phyloP scores from a whole-genome alignment of 2,888 invertebrate species.

The Kryphioiulus occultus region DNA sequence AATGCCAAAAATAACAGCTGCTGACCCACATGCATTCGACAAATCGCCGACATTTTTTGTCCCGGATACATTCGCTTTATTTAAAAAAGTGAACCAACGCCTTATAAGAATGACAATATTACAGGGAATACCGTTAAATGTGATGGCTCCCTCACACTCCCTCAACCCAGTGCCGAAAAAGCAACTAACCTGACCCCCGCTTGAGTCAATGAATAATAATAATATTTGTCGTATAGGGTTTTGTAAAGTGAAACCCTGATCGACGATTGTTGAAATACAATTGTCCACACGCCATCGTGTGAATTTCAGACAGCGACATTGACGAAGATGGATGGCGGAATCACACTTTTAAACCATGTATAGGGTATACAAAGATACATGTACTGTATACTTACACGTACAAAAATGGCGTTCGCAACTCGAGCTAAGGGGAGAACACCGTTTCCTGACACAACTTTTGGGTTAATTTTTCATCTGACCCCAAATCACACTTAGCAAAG shows the following conservation, averaged over 20 bases:
- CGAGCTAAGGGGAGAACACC: constrained; percentile 26
- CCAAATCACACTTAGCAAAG: not conserved
- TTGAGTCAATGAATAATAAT: constrained; percentile 3
- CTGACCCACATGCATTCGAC: too few species aligned
- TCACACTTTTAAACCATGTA: not conserved
- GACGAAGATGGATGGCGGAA: constrained; percentile 20
- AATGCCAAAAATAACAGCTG: not conserved
- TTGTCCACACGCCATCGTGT: constrained; percentile 35
- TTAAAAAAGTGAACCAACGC: not conserved
- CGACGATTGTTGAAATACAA: constrained; percentile 30
- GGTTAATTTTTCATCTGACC: constrained; percentile 25
- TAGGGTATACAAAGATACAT: not conserved
- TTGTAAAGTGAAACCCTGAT: constrained; percentile 15
- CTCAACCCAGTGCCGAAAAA: not conserved
- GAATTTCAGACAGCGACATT: not conserved
- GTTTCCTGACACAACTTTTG: not conserved
- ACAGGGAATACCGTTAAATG: not conserved
- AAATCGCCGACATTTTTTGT: too few species aligned
- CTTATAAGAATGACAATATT: not conserved
- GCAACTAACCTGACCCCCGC: not conserved
- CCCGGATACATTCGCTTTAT: not conserved
- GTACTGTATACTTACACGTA: too few species aligned
- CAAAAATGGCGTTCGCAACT: not conserved
- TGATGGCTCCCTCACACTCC: not conserved
- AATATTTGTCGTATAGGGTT: constrained; percentile 10